Percentiles rank a stretch among this genome's conserved stretches.
Evolutionary conservation across 2,113 vertebrate species (phyloP).

Genomic region (Megaleporinus macrocephalus): DNA sequence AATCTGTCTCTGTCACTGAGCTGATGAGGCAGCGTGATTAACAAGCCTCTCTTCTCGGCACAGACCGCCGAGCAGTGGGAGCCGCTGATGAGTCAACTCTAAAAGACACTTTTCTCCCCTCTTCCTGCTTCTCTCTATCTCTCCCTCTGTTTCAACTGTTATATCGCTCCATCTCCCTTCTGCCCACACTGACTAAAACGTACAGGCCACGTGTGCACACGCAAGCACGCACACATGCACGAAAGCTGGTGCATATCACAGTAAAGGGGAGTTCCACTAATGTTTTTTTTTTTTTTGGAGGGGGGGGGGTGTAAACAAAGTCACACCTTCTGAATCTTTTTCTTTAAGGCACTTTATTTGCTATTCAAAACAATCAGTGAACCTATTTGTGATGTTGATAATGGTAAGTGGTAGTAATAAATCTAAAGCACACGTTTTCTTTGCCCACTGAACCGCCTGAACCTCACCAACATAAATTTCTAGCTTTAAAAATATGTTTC

Average conservation of each 20-base stretch:
- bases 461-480: too few species aligned
- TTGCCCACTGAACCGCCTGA: too few species aligned
- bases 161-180: neutral
- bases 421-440: too few species aligned
- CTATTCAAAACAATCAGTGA: too few species aligned
- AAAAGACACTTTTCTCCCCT: conserved; percentile 27
- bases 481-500: too few species aligned
- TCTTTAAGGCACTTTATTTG: too few species aligned
- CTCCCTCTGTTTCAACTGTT: conserved; percentile 1
- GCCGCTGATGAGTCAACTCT: conserved; percentile 34
- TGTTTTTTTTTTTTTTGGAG: too few species aligned
- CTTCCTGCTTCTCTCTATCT: neutral
- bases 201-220: conserved; percentile 6
- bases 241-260: neutral
- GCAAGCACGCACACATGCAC: conserved; percentile 5
- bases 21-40: conserved; percentile 54
- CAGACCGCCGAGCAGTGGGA: conserved; percentile 30
- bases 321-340: too few species aligned
- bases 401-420: too few species aligned
- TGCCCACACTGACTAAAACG: neutral
- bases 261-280: neutral
- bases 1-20: conserved; percentile 46
- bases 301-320: too few species aligned
- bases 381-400: too few species aligned
- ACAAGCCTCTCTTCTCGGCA: conserved; percentile 20